A percentile compares a stretch with the other conserved stretches of the same genome.
phyloP scores from a whole-genome alignment of 2,888 invertebrate genomes.

The Lampropteryx suffumata region DNA sequence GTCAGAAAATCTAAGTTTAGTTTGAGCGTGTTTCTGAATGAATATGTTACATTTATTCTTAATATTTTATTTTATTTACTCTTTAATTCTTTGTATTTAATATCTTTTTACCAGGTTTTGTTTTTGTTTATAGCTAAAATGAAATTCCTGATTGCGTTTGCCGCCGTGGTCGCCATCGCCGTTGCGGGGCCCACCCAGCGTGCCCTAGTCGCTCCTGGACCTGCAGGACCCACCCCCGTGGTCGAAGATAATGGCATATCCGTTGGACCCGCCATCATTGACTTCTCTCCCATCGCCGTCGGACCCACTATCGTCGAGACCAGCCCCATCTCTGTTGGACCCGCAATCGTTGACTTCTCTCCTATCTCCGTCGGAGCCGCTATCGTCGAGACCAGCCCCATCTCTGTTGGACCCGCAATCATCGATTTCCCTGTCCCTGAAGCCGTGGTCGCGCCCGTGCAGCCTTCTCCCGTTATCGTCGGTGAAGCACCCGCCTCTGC shows the following conservation, averaged over 20 bases:
- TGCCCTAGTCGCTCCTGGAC: conserved; percentile 27
- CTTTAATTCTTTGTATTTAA: too few relatives aligned
- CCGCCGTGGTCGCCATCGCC: conserved; percentile 41
- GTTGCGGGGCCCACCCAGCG: conserved; percentile 28
- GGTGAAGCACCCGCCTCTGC: conserved; percentile 30
- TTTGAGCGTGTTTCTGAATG: too few relatives aligned
- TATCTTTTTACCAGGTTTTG: background rate
- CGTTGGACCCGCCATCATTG: conserved; percentile 10
- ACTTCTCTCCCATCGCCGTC: conserved; percentile 13
- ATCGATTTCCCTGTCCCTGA: too few relatives aligned
- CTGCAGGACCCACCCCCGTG: conserved; percentile 26
- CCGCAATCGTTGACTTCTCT: conserved; percentile 14
- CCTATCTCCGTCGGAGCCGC: conserved; percentile 4
- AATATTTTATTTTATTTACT: too few relatives aligned
- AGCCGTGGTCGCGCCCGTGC: too few relatives aligned
- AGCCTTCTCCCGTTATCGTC: conserved; percentile 20
- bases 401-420: too few relatives aligned
- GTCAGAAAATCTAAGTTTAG: too few relatives aligned
- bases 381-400: too few relatives aligned
- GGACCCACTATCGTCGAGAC: conserved; percentile 33
- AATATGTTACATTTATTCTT: too few relatives aligned
- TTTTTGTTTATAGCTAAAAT: conserved; percentile 30
- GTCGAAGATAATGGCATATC: background rate
- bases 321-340: conserved; percentile 24
- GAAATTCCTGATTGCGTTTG: conserved; percentile 39